A percentile compares a stretch with the other conserved stretches of the same genome.
These are phyloP conservation scores for Melieria picta DNA, from an alignment of 2,888 invertebrate genomes.

Conservation along the genomic window DNA sequence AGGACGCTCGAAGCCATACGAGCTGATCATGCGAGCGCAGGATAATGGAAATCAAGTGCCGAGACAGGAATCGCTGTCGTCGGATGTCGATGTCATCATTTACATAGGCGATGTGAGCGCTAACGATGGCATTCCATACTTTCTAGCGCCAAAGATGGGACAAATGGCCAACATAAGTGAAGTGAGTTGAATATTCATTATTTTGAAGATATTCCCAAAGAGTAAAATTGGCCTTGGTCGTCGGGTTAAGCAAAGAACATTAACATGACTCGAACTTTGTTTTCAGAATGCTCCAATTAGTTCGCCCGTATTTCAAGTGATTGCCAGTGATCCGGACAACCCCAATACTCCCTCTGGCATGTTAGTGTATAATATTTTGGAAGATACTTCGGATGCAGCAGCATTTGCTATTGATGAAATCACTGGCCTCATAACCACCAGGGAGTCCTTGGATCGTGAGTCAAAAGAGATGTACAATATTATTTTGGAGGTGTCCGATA, in stretches of 20 bases:
- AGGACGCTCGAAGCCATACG: constrained; percentile 79
- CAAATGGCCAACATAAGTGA: constrained; percentile 78
- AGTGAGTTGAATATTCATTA: constrained; percentile 61
- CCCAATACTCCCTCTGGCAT: constrained; percentile 79
- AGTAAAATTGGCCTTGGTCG: background rate
- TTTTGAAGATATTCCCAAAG: background rate
- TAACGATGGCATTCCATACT: constrained; percentile 82
- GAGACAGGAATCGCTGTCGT: constrained; percentile 68
- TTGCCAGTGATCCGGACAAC: constrained; percentile 82
- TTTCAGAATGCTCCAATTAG: constrained; percentile 77
- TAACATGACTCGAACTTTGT: no score
- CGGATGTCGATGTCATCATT: constrained; percentile 73
- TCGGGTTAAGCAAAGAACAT: no score
- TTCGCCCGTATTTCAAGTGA: constrained; percentile 79
- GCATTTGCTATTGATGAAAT: constrained; percentile 74
- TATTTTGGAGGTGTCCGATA: constrained; percentile 80
- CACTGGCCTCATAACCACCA: constrained; percentile 79
- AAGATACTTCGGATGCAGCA: constrained; percentile 73
- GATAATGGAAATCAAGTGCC: constrained; percentile 73
- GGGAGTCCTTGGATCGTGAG: constrained; percentile 78
- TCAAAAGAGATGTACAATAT: constrained; percentile 78
- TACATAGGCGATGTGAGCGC: constrained; percentile 83
- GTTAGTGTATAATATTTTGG: constrained; percentile 76
- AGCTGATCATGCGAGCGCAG: constrained; percentile 74
- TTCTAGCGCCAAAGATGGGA: constrained; percentile 76